A percentile compares a stretch with the other conserved stretches of the same genome.
phyloP scores from a whole-genome alignment of 2,888 invertebrate species.

The Trichopoda pennipes region DNA sequence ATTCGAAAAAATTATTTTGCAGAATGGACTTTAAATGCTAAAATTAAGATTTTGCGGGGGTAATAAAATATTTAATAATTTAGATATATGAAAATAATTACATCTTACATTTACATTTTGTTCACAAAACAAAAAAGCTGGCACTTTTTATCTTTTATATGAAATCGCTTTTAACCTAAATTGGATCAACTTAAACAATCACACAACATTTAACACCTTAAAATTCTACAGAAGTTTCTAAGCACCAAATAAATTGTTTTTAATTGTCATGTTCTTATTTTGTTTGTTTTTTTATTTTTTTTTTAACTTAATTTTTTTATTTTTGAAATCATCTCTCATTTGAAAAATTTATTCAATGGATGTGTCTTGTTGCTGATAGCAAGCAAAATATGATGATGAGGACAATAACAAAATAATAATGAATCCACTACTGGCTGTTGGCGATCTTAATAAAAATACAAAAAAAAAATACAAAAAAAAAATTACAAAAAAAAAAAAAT shows the following conservation, averaged over 20 bases:
- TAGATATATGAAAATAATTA: no score
- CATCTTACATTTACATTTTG: no score
- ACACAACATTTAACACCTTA: neutral
- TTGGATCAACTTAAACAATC: no score
- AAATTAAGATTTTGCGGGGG: no score
- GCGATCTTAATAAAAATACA: slow-evolving; percentile 53
- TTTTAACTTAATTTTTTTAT: slow-evolving; percentile 28
- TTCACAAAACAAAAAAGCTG: no score
- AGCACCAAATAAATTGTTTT: neutral
- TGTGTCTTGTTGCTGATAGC: slow-evolving; percentile 19
- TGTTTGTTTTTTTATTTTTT: neutral
- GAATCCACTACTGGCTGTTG: slow-evolving; percentile 39
- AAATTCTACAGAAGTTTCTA: neutral
- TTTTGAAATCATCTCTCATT: slow-evolving; percentile 41
- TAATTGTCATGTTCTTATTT: neutral
- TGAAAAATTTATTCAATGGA: slow-evolving; percentile 52
- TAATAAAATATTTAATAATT: no score
- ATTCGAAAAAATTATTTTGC: no score
- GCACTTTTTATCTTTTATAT: no score
- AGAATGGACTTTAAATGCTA: no score
- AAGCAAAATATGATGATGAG: slow-evolving; percentile 29
- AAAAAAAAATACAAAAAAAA: slow-evolving; percentile 24
- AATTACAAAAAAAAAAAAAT: slow-evolving; percentile 31
- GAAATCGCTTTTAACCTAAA: no score
- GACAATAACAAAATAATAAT: slow-evolving; percentile 44